phyloP scores from a whole-genome alignment of 2,113 vertebrate species.

The Strix aluco region DNA sequence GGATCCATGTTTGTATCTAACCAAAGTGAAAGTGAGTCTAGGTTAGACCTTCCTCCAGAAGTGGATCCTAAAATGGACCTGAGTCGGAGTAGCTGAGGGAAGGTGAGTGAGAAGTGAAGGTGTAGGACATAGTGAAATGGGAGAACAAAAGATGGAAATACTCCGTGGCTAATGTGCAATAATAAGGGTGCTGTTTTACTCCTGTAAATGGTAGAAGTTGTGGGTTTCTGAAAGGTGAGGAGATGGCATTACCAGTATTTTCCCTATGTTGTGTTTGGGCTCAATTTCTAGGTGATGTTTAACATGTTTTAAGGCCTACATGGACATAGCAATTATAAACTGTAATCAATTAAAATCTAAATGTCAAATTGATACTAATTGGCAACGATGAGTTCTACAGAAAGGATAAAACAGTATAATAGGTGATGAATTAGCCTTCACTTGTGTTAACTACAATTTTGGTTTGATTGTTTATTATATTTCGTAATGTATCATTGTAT shows the following conservation, averaged over 20 bases:
- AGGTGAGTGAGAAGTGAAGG: neutral
- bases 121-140: neutral
- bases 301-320: neutral
- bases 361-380: neutral
- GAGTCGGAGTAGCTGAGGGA: neutral
- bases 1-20: neutral
- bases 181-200: neutral
- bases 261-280: neutral
- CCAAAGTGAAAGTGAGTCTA: neutral
- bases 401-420: neutral
- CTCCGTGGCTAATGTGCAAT: accelerated
- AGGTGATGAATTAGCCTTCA: neutral
- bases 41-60: neutral
- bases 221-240: neutral
- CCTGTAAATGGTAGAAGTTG: neutral
- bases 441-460: neutral
- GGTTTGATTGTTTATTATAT: neutral
- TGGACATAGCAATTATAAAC: neutral
- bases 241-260: neutral
- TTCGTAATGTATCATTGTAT: neutral
- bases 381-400: neutral
- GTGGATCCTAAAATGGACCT: neutral
- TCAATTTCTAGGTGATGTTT: neutral
- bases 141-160: neutral
- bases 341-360: neutral